Percentiles rank a stretch among this genome's conserved stretches.
Conservation (phyloP, 1,140 invertebrate species). For the Aphis craccivora region DNA sequence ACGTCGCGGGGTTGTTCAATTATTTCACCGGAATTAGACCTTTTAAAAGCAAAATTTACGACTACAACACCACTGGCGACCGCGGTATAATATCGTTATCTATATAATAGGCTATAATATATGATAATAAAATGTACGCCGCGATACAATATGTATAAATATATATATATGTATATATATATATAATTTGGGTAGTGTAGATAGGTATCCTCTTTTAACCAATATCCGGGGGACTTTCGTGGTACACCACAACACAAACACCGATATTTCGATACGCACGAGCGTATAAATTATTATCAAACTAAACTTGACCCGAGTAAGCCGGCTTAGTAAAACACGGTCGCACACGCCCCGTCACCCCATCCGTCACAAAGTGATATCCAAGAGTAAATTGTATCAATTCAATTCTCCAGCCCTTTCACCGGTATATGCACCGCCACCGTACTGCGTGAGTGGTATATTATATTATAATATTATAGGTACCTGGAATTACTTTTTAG, state of each 20-base stretch:
- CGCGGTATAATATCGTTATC: neutral
- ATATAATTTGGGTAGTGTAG: neutral
- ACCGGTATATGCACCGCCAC: neutral
- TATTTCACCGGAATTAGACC: neutral
- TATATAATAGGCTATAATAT: neutral
- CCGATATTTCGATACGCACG: neutral
- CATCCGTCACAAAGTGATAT: slow-evolving; percentile 34
- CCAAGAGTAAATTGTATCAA: neutral
- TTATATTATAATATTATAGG: neutral
- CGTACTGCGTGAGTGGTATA: too few species aligned
- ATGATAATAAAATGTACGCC: neutral
- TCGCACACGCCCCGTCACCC: neutral
- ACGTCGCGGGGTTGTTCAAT: neutral
- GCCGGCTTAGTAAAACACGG: slow-evolving; percentile 37
- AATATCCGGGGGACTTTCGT: neutral
- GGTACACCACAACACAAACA: too few species aligned
- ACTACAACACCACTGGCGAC: neutral
- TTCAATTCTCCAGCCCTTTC: neutral
- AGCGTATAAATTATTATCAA: slow-evolving; percentile 22
- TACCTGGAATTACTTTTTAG: slow-evolving; percentile 40
- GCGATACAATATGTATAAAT: neutral
- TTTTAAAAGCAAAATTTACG: slow-evolving; percentile 33
- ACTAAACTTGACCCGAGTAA: slow-evolving; percentile 39
- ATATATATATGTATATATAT: neutral
- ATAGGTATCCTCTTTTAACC: neutral